Percentiles rank a stretch among this genome's conserved stretches.
phyloP scores from a whole-genome alignment of 2,888 invertebrate genomes.

The Halictus quadricinctus region DNA sequence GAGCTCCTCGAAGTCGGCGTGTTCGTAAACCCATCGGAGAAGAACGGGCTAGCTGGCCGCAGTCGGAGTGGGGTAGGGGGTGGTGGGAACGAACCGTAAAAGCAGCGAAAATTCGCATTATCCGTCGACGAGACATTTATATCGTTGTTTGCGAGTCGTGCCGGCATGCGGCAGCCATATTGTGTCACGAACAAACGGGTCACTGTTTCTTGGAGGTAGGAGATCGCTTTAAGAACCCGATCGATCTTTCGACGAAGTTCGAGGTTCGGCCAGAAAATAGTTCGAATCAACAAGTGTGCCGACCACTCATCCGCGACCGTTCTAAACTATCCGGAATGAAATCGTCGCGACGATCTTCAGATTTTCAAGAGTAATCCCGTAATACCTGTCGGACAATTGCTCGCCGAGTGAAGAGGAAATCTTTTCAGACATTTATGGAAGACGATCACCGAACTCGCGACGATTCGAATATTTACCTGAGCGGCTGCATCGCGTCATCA shows the following conservation, averaged over 20 bases:
- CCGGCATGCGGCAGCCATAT: slow-evolving; percentile 4
- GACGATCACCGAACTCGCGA: background rate
- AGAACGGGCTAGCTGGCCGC: background rate
- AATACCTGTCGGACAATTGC: background rate
- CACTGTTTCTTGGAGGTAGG: slow-evolving; percentile 1
- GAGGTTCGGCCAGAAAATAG: slow-evolving; percentile 37
- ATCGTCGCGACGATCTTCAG: slow-evolving; percentile 28
- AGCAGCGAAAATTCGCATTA: slow-evolving; percentile 49
- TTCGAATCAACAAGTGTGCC: slow-evolving; percentile 63
- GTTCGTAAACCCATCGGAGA: slow-evolving; percentile 21
- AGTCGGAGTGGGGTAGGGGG: no score
- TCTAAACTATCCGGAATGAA: slow-evolving; percentile 29
- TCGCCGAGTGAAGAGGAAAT: background rate
- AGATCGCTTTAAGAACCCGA: slow-evolving; percentile 29
- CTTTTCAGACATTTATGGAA: background rate
- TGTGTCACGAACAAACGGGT: slow-evolving; percentile 31
- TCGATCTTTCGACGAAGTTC: slow-evolving; percentile 32
- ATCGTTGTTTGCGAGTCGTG: slow-evolving; percentile 34
- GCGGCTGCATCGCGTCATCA: background rate
- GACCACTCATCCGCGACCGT: slow-evolving; percentile 32
- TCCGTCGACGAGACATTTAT: slow-evolving; percentile 34
- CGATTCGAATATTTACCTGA: background rate
- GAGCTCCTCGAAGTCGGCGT: background rate
- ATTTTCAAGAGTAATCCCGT: slow-evolving; percentile 25
- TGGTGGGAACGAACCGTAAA: background rate